These are phyloP conservation scores for Itoplectis maculator DNA, from an alignment of 2,888 invertebrate species.

Conservation along the genomic window DNA sequence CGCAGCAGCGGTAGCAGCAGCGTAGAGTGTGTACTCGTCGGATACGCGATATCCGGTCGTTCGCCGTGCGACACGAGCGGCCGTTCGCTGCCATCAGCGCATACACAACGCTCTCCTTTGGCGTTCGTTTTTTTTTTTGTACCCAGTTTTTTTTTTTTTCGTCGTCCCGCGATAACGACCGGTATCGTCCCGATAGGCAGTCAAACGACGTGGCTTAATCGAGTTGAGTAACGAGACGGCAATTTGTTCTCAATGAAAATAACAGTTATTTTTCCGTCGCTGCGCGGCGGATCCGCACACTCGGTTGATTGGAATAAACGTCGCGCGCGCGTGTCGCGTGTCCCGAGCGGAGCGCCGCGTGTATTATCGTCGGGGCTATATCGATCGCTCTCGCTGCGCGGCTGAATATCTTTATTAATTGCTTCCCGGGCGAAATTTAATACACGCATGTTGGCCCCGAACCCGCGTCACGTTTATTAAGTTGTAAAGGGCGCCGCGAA, in stretches of 20 bases:
- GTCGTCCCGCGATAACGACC: slow-evolving; percentile 30
- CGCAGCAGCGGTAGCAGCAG: too few species aligned
- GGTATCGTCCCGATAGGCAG: slow-evolving; percentile 22
- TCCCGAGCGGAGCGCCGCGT: too few species aligned
- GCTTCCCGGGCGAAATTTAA: too few species aligned
- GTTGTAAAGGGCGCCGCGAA: too few species aligned
- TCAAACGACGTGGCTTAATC: slow-evolving; percentile 42
- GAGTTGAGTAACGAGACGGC: slow-evolving; percentile 48
- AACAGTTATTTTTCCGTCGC: slow-evolving; percentile 19
- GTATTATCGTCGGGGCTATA: not conserved
- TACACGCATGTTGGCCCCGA: too few species aligned
- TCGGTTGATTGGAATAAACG: slow-evolving; percentile 7
- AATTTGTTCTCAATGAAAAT: slow-evolving; percentile 35
- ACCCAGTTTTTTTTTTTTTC: slow-evolving; percentile 22
- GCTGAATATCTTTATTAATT: not conserved
- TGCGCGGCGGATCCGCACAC: not conserved
- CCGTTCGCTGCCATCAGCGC: slow-evolving; percentile 1
- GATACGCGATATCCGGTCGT: slow-evolving; percentile 38
- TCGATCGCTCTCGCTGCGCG: not conserved
- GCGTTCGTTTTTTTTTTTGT: not conserved
- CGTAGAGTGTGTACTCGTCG: slow-evolving; percentile 19
- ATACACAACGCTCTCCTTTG: not conserved
- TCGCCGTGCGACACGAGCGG: slow-evolving; percentile 31
- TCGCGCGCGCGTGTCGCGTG: not conserved
- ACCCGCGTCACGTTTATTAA: too few species aligned